Evolutionary conservation across 2,888 invertebrate genomes (phyloP).

Genomic region (Limnephilus lunatus): DNA sequence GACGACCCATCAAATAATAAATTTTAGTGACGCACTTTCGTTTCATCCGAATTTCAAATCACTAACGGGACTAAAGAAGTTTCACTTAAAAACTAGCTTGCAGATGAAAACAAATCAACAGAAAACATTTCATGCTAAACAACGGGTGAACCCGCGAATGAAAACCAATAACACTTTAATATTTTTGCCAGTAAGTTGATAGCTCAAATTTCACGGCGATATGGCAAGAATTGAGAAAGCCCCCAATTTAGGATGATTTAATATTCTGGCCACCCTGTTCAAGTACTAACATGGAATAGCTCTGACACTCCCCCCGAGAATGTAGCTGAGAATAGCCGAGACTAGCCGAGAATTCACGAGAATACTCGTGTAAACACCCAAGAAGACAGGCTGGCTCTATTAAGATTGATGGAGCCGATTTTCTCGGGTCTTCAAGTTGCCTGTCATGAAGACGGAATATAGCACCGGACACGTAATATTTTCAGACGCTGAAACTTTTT

Average conservation of each 20-base stretch:
- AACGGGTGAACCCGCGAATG: neutral
- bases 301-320: neutral
- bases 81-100: too few species aligned
- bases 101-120: neutral
- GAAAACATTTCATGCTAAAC: neutral
- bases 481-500: neutral
- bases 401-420: slow-evolving; percentile 2
- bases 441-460: neutral
- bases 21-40: too few species aligned
- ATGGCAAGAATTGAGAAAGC: neutral
- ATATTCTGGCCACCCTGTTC: neutral
- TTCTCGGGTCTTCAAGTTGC: neutral
- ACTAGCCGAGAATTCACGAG: neutral
- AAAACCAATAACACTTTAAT: neutral
- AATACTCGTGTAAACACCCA: neutral
- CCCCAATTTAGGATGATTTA: neutral
- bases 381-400: neutral
- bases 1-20: too few species aligned
- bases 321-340: neutral
- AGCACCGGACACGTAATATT: neutral
- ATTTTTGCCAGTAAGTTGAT: neutral
- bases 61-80: too few species aligned
- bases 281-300: neutral
- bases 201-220: neutral
- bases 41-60: too few species aligned